Conservation (phyloP, 2,797 vertebrate genomes). For the Macrochelys suwanniensis region DNA sequence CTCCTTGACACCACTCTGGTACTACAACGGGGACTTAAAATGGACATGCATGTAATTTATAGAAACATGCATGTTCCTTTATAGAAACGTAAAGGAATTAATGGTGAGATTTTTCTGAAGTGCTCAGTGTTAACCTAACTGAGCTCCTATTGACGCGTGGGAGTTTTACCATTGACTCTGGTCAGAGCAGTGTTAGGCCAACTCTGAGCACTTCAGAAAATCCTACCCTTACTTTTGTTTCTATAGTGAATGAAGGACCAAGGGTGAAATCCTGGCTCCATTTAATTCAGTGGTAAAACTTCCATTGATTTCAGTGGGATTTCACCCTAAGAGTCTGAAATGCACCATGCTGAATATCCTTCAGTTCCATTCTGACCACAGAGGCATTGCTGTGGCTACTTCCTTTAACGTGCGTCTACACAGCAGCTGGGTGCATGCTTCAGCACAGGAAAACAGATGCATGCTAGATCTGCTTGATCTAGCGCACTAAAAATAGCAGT, state of each 20-base stretch:
- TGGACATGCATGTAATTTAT: not conserved
- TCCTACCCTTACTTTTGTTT: not conserved
- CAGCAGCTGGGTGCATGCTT: not conserved
- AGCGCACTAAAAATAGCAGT: not conserved
- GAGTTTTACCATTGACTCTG: not conserved
- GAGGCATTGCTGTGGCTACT: not conserved
- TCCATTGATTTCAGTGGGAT: not conserved
- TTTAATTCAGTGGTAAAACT: not conserved
- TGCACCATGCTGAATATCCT: not conserved
- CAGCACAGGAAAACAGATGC: not conserved
- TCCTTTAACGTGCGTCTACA: not conserved
- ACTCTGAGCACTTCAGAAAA: not conserved
- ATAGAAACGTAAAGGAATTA: not conserved
- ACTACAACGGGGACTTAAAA: not conserved
- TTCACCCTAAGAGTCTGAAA: not conserved
- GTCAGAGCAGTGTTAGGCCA: not conserved
- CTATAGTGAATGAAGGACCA: conserved; percentile 10
- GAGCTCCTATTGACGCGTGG: not conserved
- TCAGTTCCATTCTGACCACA: not conserved
- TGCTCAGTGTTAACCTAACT: conserved; percentile 33
- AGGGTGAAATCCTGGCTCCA: not conserved
- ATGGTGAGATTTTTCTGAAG: not conserved
- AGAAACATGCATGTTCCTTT: no score
- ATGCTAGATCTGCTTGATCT: not conserved
- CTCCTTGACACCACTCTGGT: not conserved